These are phyloP conservation scores for Taurulus bubalis DNA, from an alignment of 2,113 vertebrate species.

Conservation along the genomic window DNA sequence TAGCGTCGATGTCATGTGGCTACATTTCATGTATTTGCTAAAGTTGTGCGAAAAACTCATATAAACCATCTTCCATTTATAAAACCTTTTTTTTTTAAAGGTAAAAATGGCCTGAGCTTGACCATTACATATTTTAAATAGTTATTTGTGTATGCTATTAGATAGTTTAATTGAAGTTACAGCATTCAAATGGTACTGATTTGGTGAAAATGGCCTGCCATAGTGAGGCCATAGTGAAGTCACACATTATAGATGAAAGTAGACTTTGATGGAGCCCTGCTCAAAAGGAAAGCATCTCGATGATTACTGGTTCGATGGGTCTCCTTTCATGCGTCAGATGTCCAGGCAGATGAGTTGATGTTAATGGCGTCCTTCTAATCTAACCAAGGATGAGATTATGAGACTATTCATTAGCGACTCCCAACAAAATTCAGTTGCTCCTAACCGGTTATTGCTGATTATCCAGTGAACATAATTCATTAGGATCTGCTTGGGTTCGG, in stretches of 20 bases:
- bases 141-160: not conserved
- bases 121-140: not conserved
- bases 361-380: slow-evolving; percentile 77
- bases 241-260: slow-evolving; percentile 77
- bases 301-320: slow-evolving; percentile 69
- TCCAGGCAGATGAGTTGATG: slow-evolving; percentile 71
- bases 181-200: not conserved
- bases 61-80: not conserved
- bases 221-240: slow-evolving; percentile 61
- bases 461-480: slow-evolving; percentile 63
- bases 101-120: not conserved
- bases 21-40: not conserved
- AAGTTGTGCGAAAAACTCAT: not conserved
- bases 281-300: slow-evolving; percentile 65
- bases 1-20: not conserved
- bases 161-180: not conserved
- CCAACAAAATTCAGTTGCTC: slow-evolving; percentile 59
- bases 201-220: not conserved
- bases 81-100: not conserved
- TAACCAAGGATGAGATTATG: slow-evolving; percentile 73
- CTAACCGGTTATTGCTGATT: slow-evolving; percentile 73
- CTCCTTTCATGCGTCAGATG: slow-evolving; percentile 75
- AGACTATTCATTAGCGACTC: slow-evolving; percentile 75
- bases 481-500: slow-evolving; percentile 49
- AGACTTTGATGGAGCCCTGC: slow-evolving; percentile 71